Evolutionary conservation across 1,140 invertebrate genomes (phyloP), one percentile per base, ranked within the genome.

Genomic region (Papilio dardanus): DNA sequence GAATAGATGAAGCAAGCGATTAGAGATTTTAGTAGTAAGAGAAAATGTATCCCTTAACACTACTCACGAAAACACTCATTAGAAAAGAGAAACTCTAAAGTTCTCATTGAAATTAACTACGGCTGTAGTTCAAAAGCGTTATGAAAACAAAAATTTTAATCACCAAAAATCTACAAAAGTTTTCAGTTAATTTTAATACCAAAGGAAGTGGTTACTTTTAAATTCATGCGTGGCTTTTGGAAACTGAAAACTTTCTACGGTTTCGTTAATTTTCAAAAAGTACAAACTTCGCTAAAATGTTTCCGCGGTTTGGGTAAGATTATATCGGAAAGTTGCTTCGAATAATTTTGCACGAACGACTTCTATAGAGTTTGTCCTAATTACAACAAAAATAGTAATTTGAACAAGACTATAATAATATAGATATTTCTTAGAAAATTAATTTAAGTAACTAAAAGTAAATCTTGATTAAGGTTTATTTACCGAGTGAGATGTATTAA

Each of bases 131-230:
- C 8, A 62, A 28, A 62, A 28, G 24, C 24, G 54, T 62, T 62
- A 62, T 28, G 21, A 62, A 28, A 62, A 28, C 10, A 62, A 62
- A 62, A 62, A 14, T 62, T 58, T 62, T 62, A 62, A 62, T 62
- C 54, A 62, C 54, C 30, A 28, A n/a, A 62, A 62, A 62, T 28
- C 12, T 28, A 58, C 21, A 28, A 58, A 62, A 62, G 10, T 62
- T 62, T n/a, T 30, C 24, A 28, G 1, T 62, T 62, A 62, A 62
- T 21, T 28, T 30, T 16, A 50, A 50, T 62, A 62, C 21, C 54
- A 62, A 62, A 62, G 54, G 54, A 62, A 62, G 54, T 62, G 54
- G 54, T 62, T 62, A 62, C 54, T 62, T 62, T 62, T n/a, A 62
- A 62, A 62, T 62, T 62, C 54, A 62, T 62, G 54, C 54, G 54